Percentiles rank a stretch among this genome's conserved stretches.
These are phyloP conservation scores for Crenichthys baileyi DNA, from an alignment of 2,797 vertebrate genomes.

Conservation along the genomic window DNA sequence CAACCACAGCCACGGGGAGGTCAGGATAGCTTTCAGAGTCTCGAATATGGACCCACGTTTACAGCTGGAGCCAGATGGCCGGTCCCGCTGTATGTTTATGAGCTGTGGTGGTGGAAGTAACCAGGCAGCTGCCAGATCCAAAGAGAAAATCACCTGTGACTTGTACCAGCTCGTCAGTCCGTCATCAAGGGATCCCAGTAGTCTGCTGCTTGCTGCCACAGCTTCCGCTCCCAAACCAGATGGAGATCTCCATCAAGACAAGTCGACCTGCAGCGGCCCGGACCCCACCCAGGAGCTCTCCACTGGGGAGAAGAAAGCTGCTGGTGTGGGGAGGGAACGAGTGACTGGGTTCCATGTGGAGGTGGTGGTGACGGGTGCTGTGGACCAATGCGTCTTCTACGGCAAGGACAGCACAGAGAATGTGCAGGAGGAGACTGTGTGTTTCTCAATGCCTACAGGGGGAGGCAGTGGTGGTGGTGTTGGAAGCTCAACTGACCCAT, in stretches of 20 bases:
- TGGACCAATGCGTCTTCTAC: conserved; percentile 94
- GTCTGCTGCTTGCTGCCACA: conserved; percentile 83
- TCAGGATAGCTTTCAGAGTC: conserved; percentile 93
- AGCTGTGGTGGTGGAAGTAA: conserved; percentile 80
- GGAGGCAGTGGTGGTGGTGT: conserved; percentile 53
- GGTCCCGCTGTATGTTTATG: conserved; percentile 87
- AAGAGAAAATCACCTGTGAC: conserved; percentile 97
- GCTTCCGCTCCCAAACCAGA: conserved; percentile 79
- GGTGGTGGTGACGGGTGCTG: conserved; percentile 94
- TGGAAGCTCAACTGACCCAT: conserved; percentile 67
- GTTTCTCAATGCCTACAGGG: conserved; percentile 78
- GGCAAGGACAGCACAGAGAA: conserved; percentile 94
- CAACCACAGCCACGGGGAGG: conserved; percentile 82
- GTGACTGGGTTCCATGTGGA: conserved; percentile 93
- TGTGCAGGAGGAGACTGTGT: conserved; percentile 91
- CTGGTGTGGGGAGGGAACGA: conserved; percentile 76
- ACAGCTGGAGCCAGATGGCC: conserved; percentile 77
- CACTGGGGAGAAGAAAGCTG: conserved; percentile 61
- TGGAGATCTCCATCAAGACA: conserved; percentile 71
- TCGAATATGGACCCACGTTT: conserved; percentile 86
- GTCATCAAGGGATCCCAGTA: conserved; percentile 84
- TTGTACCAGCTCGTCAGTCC: conserved; percentile 94
- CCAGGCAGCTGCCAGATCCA: conserved; percentile 81
- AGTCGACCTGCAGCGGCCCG: conserved; percentile 56
- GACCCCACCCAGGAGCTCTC: conserved; percentile 72